phyloP scores from a whole-genome alignment of 2,113 vertebrate species.

The Lucifuga dentata region DNA sequence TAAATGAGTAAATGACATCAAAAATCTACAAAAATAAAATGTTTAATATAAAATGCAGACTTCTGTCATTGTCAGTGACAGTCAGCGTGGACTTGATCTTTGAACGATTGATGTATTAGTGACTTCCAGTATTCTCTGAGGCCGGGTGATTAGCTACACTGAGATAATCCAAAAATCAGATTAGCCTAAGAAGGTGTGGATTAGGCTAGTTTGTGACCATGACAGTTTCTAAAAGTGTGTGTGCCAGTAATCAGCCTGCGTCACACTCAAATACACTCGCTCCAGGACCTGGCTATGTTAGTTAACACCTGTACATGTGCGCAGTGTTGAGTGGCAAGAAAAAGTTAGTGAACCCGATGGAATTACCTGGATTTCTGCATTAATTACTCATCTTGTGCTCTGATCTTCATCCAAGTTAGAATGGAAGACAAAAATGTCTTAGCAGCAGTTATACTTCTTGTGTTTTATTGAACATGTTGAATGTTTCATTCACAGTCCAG shows the following conservation, averaged over 20 bases:
- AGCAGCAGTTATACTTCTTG: no score
- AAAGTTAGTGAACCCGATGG: no score
- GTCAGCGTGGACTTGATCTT: neutral
- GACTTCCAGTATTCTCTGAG: constrained; percentile 2
- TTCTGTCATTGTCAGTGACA: no score
- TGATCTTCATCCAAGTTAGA: no score
- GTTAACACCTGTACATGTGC: neutral
- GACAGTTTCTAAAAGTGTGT: constrained; percentile 60
- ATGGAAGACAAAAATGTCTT: no score
- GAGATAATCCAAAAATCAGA: constrained; percentile 63
- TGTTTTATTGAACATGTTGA: no score
- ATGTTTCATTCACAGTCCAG: no score
- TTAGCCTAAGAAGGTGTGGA: constrained; percentile 58
- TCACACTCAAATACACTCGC: constrained; percentile 22
- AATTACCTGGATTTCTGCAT: no score
- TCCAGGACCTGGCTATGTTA: constrained; percentile 23
- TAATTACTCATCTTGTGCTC: no score
- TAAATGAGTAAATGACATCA: constrained; percentile 41
- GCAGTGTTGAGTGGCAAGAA: no score
- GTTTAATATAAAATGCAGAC: constrained; percentile 50
- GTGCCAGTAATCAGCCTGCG: constrained; percentile 52
- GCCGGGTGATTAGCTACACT: constrained; percentile 36
- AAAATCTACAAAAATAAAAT: constrained; percentile 50
- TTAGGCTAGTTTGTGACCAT: constrained; percentile 45
- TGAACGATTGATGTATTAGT: constrained; percentile 26